phyloP scores from a whole-genome alignment of 2,113 vertebrate genomes.

The Perca fluviatilis region DNA sequence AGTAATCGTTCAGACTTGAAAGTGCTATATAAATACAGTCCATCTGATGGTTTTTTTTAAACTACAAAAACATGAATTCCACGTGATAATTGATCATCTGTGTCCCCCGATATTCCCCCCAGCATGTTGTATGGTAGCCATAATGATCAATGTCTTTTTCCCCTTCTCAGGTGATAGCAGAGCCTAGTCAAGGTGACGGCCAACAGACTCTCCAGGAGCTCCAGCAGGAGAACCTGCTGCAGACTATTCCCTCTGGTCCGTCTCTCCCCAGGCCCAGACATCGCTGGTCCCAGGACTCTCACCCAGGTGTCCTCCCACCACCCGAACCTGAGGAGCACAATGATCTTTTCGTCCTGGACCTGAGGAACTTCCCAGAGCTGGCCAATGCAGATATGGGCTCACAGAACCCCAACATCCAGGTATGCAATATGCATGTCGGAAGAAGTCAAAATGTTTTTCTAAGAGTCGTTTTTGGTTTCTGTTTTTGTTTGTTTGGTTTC shows the following conservation, averaged over 20 bases:
- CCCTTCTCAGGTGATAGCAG: conserved; percentile 73
- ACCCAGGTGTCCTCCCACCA: conserved; percentile 42
- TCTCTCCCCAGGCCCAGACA: conserved; percentile 57
- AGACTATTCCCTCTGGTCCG: conserved; percentile 56
- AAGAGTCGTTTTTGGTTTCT: too few relatives aligned
- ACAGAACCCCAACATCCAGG: conserved; percentile 92
- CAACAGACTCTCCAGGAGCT: conserved; percentile 64
- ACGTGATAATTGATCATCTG: not conserved
- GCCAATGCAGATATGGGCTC: conserved; percentile 86
- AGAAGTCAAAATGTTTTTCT: not conserved
- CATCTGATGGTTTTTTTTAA: not conserved
- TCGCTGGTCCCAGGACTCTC: conserved; percentile 63
- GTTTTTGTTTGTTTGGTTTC: too few relatives aligned
- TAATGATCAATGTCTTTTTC: not conserved
- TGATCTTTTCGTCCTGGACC: conserved; percentile 85
- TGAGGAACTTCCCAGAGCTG: conserved; percentile 88
- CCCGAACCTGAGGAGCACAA: conserved; percentile 64
- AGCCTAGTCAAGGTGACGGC: conserved; percentile 5
- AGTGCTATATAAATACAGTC: too few relatives aligned
- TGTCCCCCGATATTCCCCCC: not conserved
- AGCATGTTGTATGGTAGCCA: not conserved
- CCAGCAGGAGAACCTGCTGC: conserved; percentile 59
- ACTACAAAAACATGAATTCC: not conserved
- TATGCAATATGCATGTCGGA: conserved; percentile 45
- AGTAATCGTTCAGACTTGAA: too few relatives aligned